Evolutionary conservation across 2,888 invertebrate species (phyloP).

Genomic region (Diogma glabrata): DNA sequence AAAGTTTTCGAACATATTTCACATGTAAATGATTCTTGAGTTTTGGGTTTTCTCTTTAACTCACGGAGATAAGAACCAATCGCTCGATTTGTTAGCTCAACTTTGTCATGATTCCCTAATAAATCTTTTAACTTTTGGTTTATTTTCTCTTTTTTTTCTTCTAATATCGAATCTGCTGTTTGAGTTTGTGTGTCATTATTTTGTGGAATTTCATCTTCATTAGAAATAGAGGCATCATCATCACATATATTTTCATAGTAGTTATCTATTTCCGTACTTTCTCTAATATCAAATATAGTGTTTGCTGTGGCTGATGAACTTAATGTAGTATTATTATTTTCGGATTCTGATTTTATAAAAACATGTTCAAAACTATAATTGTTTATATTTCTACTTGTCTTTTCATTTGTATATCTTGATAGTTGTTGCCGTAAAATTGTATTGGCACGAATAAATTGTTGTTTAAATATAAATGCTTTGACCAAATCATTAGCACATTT

Average conservation of each 20-base stretch:
- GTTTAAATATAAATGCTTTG: conserved; percentile 26
- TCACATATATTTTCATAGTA: not conserved
- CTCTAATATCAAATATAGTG: not conserved
- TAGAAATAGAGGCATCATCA: not conserved
- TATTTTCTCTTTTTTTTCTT: not conserved
- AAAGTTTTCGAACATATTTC: conserved; percentile 30
- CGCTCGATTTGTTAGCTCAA: not conserved
- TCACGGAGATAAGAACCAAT: not conserved
- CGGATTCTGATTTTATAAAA: not conserved
- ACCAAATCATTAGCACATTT: conserved; percentile 24
- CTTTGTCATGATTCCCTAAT: not conserved
- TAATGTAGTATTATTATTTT: not conserved
- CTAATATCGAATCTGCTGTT: not conserved
- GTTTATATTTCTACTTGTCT: not conserved
- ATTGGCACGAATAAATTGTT: conserved; percentile 26
- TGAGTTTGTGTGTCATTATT: not conserved
- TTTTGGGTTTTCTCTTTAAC: conserved; percentile 3
- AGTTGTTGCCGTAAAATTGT: conserved; percentile 22
- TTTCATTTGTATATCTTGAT: not conserved
- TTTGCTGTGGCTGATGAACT: too few relatives aligned
- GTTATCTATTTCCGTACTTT: not conserved
- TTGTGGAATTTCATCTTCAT: too few relatives aligned
- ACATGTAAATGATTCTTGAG: conserved; percentile 21
- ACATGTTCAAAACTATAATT: not conserved
- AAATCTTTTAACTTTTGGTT: not conserved